These are phyloP conservation scores for Melanostoma mellinum DNA, from an alignment of 2,888 invertebrate genomes.

Conservation along the genomic window DNA sequence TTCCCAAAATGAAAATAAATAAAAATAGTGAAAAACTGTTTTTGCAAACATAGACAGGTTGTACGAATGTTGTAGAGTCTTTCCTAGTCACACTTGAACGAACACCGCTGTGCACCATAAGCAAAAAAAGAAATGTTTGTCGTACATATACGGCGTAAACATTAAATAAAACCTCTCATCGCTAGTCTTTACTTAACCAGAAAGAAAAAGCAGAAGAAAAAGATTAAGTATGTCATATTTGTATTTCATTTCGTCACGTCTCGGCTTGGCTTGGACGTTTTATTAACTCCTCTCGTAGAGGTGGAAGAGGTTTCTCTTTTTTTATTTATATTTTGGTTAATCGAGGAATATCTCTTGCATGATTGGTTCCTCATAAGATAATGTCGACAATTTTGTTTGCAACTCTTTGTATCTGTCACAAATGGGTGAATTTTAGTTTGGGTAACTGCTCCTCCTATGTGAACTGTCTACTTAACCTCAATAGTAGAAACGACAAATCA, in stretches of 20 bases:
- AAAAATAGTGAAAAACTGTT: background rate
- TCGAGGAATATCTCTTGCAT: slow-evolving; percentile 28
- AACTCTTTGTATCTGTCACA: too few species aligned
- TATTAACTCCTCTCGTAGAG: background rate
- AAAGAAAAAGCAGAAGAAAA: slow-evolving; percentile 14
- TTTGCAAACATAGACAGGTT: slow-evolving; percentile 8
- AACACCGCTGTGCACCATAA: background rate
- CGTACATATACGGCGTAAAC: slow-evolving; percentile 16
- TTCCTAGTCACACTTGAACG: slow-evolving; percentile 19
- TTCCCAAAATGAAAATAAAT: background rate
- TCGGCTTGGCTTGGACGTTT: slow-evolving; percentile 16
- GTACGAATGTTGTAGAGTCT: background rate
- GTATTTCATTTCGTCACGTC: slow-evolving; percentile 58
- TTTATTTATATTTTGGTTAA: slow-evolving; percentile 15
- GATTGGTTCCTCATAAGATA: too few species aligned
- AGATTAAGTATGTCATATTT: slow-evolving; percentile 53
- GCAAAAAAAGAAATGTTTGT: slow-evolving; percentile 20
- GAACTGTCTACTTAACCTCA: too few species aligned
- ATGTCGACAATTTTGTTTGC: too few species aligned
- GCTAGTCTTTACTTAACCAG: background rate
- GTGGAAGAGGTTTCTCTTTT: slow-evolving; percentile 49
- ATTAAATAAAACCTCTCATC: slow-evolving; percentile 1
- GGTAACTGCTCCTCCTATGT: too few species aligned
- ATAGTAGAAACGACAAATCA: too few species aligned
- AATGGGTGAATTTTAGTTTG: too few species aligned